Base-by-base conservation (phyloP, 2,797 vertebrate genomes). In the Pseudocheirus occidentalis region DNA sequence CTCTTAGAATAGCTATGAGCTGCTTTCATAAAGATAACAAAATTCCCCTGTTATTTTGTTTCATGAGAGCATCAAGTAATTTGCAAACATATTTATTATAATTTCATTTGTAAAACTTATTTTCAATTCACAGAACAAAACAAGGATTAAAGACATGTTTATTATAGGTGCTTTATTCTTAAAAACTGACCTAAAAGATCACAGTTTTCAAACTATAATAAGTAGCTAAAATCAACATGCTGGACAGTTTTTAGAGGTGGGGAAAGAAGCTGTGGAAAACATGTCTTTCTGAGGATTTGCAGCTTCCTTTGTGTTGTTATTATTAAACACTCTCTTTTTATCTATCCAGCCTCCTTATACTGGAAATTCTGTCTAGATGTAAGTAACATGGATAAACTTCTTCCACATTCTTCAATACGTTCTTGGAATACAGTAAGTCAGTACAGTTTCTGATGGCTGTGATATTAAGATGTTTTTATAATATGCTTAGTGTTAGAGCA, bases 351-450 rank as follows among this genome's bases (percentile, higher is more conserved):
- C 55, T 99, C 99, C 95, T 96, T 99, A 62, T 99, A 99, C 98
- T 99, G 99, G 98, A 99, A 98, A 96, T 98, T 99, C 91, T 99
- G 99, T 95, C 97, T 99, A 92, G 99, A 99, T 97, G 98, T 98
- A 94, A 98, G 98, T 90, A 98, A 98, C 94, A 96, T 99, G 98
- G 99, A 99, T 98, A 99, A 99, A 97, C 98, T 99, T 93, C 98
- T 99, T 97, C 99, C 99, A 0, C 99, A 99, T 97, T 99, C 99
- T 0, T 99, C 99, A 73, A 98, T 99, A 95, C 98, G 98, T 91
- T 96, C 98, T 73, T 99, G 99, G 99, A 98, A 93, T 94, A 97
- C 97, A 98, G 99, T 99, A 98, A 98, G 98, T 96, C 95, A 93
- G 54, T 46, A 40, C 5, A 28, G n/a, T 66, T 93, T 73, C 40